These are phyloP conservation scores for Orgyia antiqua DNA, from an alignment of 2,888 invertebrate species.

Conservation along the genomic window DNA sequence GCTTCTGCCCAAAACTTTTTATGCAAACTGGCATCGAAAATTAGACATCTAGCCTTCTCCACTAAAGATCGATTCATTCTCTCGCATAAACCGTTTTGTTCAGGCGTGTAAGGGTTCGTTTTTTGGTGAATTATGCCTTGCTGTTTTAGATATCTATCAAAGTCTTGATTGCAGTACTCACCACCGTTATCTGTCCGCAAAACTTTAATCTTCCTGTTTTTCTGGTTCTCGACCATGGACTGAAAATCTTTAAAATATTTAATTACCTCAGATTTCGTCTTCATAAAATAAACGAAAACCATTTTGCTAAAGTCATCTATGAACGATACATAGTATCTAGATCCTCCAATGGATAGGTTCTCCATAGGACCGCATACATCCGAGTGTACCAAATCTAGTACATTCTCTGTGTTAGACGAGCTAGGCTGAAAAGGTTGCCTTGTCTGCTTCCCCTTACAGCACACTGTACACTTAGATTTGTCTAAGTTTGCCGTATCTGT, in stretches of 20 bases:
- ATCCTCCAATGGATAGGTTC: too few relatives aligned
- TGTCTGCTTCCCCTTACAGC: not conserved
- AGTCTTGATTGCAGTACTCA: too few relatives aligned
- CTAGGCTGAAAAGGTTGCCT: constrained; percentile 1
- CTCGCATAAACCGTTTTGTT: too few relatives aligned
- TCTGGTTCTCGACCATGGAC: not conserved
- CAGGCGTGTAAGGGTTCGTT: too few relatives aligned
- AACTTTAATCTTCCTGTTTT: not conserved
- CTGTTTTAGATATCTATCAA: too few relatives aligned
- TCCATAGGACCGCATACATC: too few relatives aligned
- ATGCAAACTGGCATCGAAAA: too few relatives aligned
- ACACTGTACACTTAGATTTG: not conserved
- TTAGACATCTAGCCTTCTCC: too few relatives aligned
- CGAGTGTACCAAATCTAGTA: not conserved
- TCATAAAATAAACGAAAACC: not conserved
- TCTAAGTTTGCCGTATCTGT: not conserved
- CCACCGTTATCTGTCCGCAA: constrained; percentile 4
- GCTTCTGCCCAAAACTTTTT: not conserved
- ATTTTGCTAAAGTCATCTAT: too few relatives aligned
- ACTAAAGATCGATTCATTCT: too few relatives aligned
- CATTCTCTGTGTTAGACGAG: not conserved
- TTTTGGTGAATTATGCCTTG: too few relatives aligned
- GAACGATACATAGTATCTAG: constrained; percentile 1
- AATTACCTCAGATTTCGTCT: constrained; percentile 1
- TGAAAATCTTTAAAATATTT: constrained; percentile 1